These are phyloP conservation scores for Agonum fuliginosum DNA, from an alignment of 2,888 invertebrate species.

Conservation along the genomic window DNA sequence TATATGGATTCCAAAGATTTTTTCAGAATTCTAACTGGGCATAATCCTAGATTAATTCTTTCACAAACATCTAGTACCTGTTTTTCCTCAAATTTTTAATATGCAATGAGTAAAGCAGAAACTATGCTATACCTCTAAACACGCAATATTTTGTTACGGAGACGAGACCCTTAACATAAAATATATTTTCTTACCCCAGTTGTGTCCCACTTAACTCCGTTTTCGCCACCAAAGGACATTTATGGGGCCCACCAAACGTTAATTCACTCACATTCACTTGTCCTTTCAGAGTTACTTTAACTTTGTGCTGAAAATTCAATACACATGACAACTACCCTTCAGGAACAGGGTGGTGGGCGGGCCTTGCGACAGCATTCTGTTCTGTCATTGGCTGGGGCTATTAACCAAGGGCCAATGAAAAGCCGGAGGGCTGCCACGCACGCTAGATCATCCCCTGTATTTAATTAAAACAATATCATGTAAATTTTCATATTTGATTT, in stretches of 20 bases:
- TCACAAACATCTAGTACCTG: no score
- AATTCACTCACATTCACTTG: conserved; percentile 31
- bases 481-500: conserved; percentile 53
- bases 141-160: no score
- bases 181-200: conserved; percentile 44
- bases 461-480: conserved; percentile 59
- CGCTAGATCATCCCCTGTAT: conserved; percentile 43
- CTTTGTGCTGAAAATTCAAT: conserved; percentile 49
- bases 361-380: conserved; percentile 22
- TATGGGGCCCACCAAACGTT: not conserved
- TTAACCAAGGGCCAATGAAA: conserved; percentile 9
- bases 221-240: conserved; percentile 55
- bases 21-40: no score
- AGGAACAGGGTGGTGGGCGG: conserved; percentile 42
- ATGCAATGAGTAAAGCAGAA: no score
- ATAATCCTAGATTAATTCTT: no score
- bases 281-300: conserved; percentile 6
- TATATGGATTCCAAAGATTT: no score
- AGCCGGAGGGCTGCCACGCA: conserved; percentile 38
- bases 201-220: conserved; percentile 48
- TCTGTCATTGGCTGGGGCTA: not conserved
- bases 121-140: no score
- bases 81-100: no score
- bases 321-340: conserved; percentile 32
- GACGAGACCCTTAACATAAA: no score